Conservation (phyloP, 92 coral and sea anemone genomes). For the Zoanthus gigantus region DNA sequence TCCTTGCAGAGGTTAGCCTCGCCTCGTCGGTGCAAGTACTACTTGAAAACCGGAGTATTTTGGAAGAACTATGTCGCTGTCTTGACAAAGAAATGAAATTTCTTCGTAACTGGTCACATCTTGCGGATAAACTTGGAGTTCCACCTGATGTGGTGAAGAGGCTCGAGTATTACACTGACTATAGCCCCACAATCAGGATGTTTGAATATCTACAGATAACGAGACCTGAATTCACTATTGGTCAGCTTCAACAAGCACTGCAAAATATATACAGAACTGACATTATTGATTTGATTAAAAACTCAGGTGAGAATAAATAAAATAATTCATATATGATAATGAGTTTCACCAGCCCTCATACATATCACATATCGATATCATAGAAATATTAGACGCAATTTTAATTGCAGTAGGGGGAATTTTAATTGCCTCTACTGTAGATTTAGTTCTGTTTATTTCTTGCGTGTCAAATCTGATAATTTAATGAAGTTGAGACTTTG, state of each 20-base stretch:
- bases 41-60: slow-evolving; percentile 2
- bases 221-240: not conserved
- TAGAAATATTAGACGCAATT: too few species aligned
- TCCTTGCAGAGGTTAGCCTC: too few species aligned
- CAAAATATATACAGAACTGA: not conserved
- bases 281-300: not conserved
- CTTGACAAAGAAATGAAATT: slow-evolving; percentile 30
- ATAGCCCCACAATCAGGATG: slow-evolving; percentile 28
- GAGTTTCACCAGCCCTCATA: too few species aligned
- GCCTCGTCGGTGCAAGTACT: not conserved
- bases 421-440: too few species aligned
- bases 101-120: slow-evolving; percentile 1
- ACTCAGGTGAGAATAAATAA: slow-evolving; percentile 3
- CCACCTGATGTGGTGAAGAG: not conserved
- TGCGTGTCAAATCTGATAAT: not conserved
- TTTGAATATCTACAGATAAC: slow-evolving; percentile 9
- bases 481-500: too few species aligned
- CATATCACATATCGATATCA: too few species aligned
- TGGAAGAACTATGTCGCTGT: slow-evolving; percentile 18
- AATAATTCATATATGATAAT: too few species aligned
- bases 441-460: not conserved
- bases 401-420: too few species aligned
- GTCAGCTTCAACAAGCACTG: not conserved
- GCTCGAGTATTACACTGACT: not conserved
- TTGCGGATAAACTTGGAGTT: not conserved